Base-by-base conservation (phyloP, 1,140 invertebrate species). In the Trissolcus basalis region DNA sequence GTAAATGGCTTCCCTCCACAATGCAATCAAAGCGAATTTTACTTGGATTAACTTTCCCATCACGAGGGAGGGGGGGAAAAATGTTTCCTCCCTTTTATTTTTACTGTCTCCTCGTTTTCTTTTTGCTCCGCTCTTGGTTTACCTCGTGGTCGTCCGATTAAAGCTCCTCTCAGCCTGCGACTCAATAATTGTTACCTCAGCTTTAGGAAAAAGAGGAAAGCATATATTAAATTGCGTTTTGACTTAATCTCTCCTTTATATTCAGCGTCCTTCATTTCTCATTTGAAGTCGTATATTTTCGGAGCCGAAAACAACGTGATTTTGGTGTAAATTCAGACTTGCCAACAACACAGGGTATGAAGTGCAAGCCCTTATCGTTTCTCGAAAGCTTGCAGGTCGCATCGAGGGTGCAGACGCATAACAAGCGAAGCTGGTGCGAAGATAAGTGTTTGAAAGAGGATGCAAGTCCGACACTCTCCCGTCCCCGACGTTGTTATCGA, bases 401-500 rank as follows among this genome's bases (percentile, higher is more conserved):
- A 77, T 77, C 74, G 74, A 77, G 67, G 67, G 51, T 71, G 56
- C 61, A 77, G 67, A 77, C 67, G 67, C 74, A 77, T 71, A 77
- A 77, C 74, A 77, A 71, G 74, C 67, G 61, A 67, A 67, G 60
- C 67, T 39, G 35, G 19, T 44, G 8, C 54, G 36, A 33, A 77
- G 67, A 71, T 71, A 71, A 70, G 74, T 76, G 67, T 76, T 61
- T 54, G 61, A 45, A 70, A 70, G 73, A 76, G 72, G 54, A 69
- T 69, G 65, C 65, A 69, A 65, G 70, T 64, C 59, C 65, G 49
- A 59, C 65, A 54, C 49, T 59, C 58, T 59, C 45, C 64, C 55
- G 50, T 49, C 19, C n/a, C 39, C 56, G 67, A 68, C 55, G 74
- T 71, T 71, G 56, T 77, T 77, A 77, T 77, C 61, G 61, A 54